phyloP scores from a whole-genome alignment of 1,140 invertebrate genomes.

The Calephelis nemesis region DNA sequence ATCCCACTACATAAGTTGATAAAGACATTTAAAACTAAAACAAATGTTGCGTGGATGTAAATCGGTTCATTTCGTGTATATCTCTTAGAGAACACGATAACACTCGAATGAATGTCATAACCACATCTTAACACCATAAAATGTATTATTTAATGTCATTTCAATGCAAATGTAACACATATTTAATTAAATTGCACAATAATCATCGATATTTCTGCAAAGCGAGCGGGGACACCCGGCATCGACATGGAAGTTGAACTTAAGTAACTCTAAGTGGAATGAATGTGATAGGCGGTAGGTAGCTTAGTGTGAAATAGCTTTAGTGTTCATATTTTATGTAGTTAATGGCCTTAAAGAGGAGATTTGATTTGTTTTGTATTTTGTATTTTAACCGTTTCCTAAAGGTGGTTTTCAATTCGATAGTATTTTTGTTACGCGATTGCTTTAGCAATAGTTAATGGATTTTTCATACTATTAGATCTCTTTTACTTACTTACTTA shows the following conservation, averaged over 20 bases:
- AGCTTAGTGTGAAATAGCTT: background rate
- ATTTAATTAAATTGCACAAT: constrained; percentile 18
- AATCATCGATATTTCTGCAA: constrained; percentile 3
- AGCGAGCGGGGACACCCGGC: background rate
- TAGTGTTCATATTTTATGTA: too few species aligned
- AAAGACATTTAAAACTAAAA: constrained; percentile 1
- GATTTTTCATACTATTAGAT: too few species aligned
- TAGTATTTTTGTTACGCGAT: too few species aligned
- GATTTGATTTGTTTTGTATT: too few species aligned
- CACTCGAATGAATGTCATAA: constrained; percentile 8
- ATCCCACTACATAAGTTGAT: background rate
- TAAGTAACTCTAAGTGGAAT: background rate
- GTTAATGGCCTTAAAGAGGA: too few species aligned
- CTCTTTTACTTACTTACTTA: too few species aligned
- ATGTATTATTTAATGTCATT: background rate
- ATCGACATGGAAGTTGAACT: background rate
- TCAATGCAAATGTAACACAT: constrained; percentile 13
- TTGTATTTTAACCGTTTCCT: too few species aligned
- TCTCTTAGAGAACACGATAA: constrained; percentile 4
- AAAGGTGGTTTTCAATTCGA: too few species aligned
- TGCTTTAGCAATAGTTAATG: too few species aligned
- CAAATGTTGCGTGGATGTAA: background rate
- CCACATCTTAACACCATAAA: background rate
- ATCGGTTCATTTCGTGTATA: background rate
- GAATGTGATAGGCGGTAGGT: background rate